phyloP scores from a whole-genome alignment of 2,888 invertebrate species.

The Drosophila falleni region DNA sequence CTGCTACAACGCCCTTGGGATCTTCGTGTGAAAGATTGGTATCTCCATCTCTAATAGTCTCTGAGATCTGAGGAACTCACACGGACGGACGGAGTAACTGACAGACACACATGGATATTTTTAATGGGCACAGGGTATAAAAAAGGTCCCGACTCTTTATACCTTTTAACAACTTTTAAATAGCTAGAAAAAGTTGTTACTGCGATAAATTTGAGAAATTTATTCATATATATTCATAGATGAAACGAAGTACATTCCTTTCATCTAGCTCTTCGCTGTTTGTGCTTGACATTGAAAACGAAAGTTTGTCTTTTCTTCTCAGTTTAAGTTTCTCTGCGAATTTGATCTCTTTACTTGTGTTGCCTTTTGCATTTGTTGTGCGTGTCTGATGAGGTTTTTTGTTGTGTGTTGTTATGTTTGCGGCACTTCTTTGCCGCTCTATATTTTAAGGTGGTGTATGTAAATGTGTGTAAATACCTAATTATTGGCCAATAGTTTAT shows the following conservation, averaged over 20 bases:
- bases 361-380: constrained; percentile 9
- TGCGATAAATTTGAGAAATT: too few species aligned
- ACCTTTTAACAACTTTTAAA: too few species aligned
- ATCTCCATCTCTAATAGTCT: too few species aligned
- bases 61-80: too few species aligned
- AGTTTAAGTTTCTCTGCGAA: constrained; percentile 15
- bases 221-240: too few species aligned
- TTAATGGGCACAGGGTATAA: too few species aligned
- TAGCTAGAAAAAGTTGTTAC: too few species aligned
- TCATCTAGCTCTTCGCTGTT: constrained; percentile 28
- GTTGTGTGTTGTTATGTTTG: constrained; percentile 16
- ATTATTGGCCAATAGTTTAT: background rate
- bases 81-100: too few species aligned
- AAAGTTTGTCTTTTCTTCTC: constrained; percentile 52
- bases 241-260: background rate
- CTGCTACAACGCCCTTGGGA: too few species aligned
- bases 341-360: constrained; percentile 22
- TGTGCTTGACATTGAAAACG: constrained; percentile 68
- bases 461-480: background rate
- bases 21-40: too few species aligned
- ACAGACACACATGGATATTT: too few species aligned
- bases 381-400: constrained; percentile 30
- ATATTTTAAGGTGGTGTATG: background rate
- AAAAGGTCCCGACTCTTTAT: too few species aligned
- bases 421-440: constrained; percentile 8